Conservation (phyloP, 2,113 vertebrate species). For the Misgurnus mizolepis region DNA sequence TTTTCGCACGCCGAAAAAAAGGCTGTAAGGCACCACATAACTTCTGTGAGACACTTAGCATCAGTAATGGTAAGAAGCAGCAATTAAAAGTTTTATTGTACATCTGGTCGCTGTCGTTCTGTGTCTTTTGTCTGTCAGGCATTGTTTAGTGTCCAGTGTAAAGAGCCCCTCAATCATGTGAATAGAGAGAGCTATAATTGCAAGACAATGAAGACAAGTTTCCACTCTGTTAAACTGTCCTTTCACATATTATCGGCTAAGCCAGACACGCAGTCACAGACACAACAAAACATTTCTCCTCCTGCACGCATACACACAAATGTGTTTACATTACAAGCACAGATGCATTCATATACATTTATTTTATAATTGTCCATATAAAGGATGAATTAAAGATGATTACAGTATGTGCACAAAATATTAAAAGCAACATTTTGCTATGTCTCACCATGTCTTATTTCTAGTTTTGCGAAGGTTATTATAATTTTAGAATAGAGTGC, state of each 20-base stretch:
- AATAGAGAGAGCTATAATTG: constrained; percentile 58
- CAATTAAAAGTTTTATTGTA: background rate
- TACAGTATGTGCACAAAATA: too few species aligned
- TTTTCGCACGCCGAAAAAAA: too few species aligned
- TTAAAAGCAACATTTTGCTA: too few species aligned
- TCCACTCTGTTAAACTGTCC: constrained; percentile 56
- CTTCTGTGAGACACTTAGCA: background rate
- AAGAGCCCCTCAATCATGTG: constrained; percentile 40
- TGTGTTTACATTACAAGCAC: constrained; percentile 2
- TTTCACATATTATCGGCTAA: constrained; percentile 43
- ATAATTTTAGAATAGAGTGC: too few species aligned
- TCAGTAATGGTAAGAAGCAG: background rate
- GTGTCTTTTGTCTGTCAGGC: constrained; percentile 38
- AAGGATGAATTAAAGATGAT: background rate
- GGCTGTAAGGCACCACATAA: background rate
- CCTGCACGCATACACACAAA: constrained; percentile 5
- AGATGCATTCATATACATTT: constrained; percentile 29
- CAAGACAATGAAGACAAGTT: constrained; percentile 55
- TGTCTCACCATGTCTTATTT: too few species aligned
- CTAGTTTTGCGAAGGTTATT: too few species aligned
- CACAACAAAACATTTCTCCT: constrained; percentile 45
- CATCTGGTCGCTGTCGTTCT: constrained; percentile 22
- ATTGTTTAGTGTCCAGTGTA: constrained; percentile 42
- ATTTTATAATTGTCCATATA: background rate
- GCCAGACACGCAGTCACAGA: constrained; percentile 33